Evolutionary conservation across 2,113 vertebrate species (phyloP), one percentile per base, ranked within the genome.

Genomic region (Lepus europaeus): DNA sequence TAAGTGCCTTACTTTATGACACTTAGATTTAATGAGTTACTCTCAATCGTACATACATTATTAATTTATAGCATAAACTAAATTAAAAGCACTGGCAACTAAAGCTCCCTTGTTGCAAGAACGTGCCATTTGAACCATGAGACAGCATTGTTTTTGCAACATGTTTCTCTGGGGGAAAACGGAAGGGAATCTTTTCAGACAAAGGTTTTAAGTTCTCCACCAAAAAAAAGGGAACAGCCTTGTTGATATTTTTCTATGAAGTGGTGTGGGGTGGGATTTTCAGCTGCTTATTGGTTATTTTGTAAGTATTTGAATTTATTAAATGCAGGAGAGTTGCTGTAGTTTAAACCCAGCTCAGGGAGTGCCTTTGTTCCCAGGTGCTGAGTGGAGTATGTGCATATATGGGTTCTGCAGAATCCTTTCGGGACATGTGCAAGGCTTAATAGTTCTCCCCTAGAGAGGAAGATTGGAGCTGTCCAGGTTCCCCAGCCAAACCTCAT

Each of bases 21-120:
- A 61, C 95, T 90, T 97, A 93, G 36, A 33, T 96, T 92, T 96
- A 97, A 96, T 97, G 95, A 97, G 91, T 84, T 95, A 66, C 88
- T 82, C 82, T 97, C 88, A 0, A 1, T 97, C 93, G 25, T 94
- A 72, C 76, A 76, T 96, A 76, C 33, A 59, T 98, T 97, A 98
- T 97, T 97, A 95, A 98, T 98, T 98, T 96, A 96, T 94, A 93
- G 90, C 82, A 73, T 93, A 97, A 95, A 76, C 39, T 93, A 97
- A 98, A 98, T 98, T 95, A 98, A 98, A 98, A 97, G 96, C 91
- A 59, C 90, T 82, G 89, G 90, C 94, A 66, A 39, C 95, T 91
- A 92, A 92, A 97, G 92, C 53, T 97, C 94, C 82, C 93, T 96
- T 76, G 81, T 95, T 97, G 80, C 64, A 76, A 49, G 56, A 91